phyloP scores from a whole-genome alignment of 2,113 vertebrate genomes.

The Ailuropoda melanoleuca region DNA sequence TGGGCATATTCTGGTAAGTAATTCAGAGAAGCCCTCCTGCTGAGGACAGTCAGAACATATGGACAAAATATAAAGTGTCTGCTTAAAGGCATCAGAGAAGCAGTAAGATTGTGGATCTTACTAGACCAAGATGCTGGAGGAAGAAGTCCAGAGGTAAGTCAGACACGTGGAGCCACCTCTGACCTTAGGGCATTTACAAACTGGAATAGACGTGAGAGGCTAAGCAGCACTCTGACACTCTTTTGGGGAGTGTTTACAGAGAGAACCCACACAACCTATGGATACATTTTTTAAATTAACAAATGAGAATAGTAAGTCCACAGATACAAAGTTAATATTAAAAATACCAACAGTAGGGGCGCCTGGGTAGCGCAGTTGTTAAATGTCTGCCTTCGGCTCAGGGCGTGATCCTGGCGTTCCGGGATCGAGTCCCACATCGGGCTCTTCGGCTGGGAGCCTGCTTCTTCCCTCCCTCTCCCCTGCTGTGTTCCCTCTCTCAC shows the following conservation, averaged over 20 bases:
- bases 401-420: no score
- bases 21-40: not conserved
- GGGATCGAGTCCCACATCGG: no score
- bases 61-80: not conserved
- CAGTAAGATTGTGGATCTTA: not conserved
- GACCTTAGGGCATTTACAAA: not conserved
- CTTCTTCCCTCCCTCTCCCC: no score
- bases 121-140: not conserved
- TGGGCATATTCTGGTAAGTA: not conserved
- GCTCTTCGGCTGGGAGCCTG: no score
- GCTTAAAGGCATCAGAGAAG: not conserved
- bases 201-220: not conserved
- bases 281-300: not conserved
- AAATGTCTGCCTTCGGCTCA: no score
- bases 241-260: not conserved
- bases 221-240: not conserved
- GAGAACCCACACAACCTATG: not conserved
- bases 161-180: not conserved
- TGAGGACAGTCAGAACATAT: not conserved
- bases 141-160: not conserved
- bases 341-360: not conserved
- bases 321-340: not conserved
- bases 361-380: no score
- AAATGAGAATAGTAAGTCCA: not conserved
- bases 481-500: no score